Conservation (phyloP, 2,888 invertebrate species). For the Dicyrtomina minuta region DNA sequence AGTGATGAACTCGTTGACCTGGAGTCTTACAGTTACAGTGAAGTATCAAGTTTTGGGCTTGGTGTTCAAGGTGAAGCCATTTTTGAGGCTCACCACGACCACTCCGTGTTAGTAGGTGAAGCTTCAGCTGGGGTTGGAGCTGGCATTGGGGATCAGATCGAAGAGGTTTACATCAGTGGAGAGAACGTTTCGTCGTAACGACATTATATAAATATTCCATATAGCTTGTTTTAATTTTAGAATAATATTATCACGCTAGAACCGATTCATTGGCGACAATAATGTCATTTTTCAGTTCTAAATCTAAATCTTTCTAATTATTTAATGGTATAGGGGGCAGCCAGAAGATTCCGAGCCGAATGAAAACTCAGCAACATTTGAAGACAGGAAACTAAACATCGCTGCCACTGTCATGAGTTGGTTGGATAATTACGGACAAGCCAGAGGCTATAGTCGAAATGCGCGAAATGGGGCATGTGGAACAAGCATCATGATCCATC, state of each 20-base stretch:
- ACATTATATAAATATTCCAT: not conserved
- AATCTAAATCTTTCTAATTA: too few species aligned
- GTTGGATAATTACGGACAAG: conserved; percentile 27
- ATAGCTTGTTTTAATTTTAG: not conserved
- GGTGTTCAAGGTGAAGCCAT: not conserved
- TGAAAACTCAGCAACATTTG: conserved; percentile 13
- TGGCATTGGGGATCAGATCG: conserved; percentile 18
- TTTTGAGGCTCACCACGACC: too few species aligned
- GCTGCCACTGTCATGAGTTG: conserved; percentile 22
- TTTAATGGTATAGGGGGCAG: not conserved
- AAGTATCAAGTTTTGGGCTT: conserved; percentile 18
- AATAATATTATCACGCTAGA: too few species aligned
- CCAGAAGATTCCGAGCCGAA: conserved; percentile 18
- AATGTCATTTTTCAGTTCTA: too few species aligned
- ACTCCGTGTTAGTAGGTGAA: not conserved
- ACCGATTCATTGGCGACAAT: too few species aligned
- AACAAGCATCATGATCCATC: conserved; percentile 14
- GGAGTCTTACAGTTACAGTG: conserved; percentile 22
- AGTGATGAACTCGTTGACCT: conserved; percentile 17
- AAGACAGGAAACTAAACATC: conserved; percentile 17
- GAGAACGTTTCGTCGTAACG: conserved; percentile 24
- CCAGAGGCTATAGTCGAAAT: not conserved
- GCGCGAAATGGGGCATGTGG: not conserved
- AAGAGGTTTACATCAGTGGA: conserved; percentile 10
- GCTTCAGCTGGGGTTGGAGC: not conserved